Conservation (phyloP, 2,888 invertebrate genomes). For the Caenorhabditis doughertyi region DNA sequence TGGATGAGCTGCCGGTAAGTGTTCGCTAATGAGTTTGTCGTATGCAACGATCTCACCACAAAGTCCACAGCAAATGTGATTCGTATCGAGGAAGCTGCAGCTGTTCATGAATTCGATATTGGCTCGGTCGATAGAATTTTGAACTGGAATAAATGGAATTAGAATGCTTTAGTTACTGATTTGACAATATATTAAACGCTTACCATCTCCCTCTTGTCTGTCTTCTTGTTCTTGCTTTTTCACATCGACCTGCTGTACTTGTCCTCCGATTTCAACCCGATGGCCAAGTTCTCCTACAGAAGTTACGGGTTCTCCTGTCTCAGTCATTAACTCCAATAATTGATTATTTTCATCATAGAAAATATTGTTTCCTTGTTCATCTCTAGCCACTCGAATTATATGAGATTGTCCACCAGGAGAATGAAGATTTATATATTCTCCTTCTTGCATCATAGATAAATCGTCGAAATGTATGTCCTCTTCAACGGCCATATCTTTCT, state of each 20-base stretch:
- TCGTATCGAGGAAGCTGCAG: conserved; percentile 73
- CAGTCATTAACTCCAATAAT: conserved; percentile 53
- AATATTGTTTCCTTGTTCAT: conserved; percentile 48
- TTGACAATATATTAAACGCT: neutral
- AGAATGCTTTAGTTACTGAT: too few relatives aligned
- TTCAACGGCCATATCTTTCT: neutral
- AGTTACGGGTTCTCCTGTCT: conserved; percentile 41
- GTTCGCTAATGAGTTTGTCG: conserved; percentile 75
- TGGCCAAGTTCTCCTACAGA: neutral
- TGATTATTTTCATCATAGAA: conserved; percentile 56
- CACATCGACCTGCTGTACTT: conserved; percentile 15
- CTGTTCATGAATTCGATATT: conserved; percentile 64
- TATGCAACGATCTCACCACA: conserved; percentile 82
- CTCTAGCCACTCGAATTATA: conserved; percentile 40
- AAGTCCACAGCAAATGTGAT: conserved; percentile 80
- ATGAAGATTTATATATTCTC: conserved; percentile 29
- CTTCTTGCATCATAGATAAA: conserved; percentile 43
- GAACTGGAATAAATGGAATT: too few relatives aligned
- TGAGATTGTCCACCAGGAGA: conserved; percentile 50
- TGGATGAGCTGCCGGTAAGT: conserved; percentile 79
- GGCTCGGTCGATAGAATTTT: neutral
- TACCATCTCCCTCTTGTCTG: neutral
- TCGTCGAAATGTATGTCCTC: conserved; percentile 34
- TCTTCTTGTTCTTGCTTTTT: neutral
- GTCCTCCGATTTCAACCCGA: neutral